These are phyloP conservation scores for Acrocephalus kingi DNA, from an alignment of 2,113 vertebrate species.

Conservation along the genomic window DNA sequence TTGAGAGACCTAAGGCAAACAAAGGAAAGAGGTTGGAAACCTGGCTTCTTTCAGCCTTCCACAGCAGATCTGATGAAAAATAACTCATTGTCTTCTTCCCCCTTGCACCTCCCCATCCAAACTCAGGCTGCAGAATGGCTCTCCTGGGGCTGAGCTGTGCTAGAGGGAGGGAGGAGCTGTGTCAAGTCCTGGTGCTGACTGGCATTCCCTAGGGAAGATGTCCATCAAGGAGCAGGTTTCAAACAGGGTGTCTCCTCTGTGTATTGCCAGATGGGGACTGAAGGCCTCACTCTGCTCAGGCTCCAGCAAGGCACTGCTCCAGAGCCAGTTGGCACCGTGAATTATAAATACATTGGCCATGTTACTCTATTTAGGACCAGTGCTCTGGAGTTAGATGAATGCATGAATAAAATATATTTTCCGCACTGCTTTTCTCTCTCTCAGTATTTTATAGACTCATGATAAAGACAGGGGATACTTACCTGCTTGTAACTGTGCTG, in stretches of 20 bases:
- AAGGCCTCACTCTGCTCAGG: background rate
- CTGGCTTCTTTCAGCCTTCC: background rate
- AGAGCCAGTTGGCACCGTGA: background rate
- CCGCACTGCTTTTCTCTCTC: background rate
- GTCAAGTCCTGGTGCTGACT: background rate
- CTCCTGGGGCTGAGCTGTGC: constrained; percentile 12
- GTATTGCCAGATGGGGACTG: background rate
- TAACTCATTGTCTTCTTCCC: background rate
- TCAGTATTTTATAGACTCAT: background rate
- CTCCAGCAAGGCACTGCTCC: background rate
- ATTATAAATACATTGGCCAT: background rate
- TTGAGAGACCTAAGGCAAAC: constrained; percentile 20
- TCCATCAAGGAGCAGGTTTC: constrained; percentile 1
- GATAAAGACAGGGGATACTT: background rate
- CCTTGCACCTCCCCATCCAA: background rate
- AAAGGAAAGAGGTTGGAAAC: constrained; percentile 37
- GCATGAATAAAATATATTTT: constrained; percentile 27
- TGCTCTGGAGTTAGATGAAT: background rate
- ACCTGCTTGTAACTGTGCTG: background rate
- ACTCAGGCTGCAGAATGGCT: background rate
- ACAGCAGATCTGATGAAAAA: background rate
- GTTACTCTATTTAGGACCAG: background rate
- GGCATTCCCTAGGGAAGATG: background rate
- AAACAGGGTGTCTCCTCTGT: background rate
- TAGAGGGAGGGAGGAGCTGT: background rate